Conservation (phyloP, 2,113 vertebrate genomes). For the Psettodes erumei region DNA sequence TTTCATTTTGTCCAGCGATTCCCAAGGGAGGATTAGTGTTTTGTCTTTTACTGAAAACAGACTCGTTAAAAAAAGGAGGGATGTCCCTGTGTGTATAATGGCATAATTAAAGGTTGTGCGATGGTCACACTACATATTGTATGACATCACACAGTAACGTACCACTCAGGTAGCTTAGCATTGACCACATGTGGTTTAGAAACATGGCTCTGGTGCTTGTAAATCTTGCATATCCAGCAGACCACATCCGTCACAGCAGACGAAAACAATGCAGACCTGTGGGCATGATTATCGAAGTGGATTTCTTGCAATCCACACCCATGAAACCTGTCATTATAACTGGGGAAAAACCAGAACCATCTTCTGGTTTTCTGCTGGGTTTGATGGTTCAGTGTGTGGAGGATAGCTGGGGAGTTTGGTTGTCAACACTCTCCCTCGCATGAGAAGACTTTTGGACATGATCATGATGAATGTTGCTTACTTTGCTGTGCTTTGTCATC, state of each 20-base stretch:
- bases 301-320: slow-evolving; percentile 13
- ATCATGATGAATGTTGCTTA: not conserved
- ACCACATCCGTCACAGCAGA: slow-evolving; percentile 29
- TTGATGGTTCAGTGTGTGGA: slow-evolving; percentile 28
- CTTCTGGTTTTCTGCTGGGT: slow-evolving; percentile 8
- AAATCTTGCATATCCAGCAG: not conserved
- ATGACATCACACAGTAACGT: not conserved
- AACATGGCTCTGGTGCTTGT: not conserved
- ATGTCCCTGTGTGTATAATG: not conserved
- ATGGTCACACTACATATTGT: not conserved
- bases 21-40: not conserved
- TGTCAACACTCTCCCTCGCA: not conserved
- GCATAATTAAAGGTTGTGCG: not conserved
- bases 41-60: not conserved
- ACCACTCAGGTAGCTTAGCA: not conserved
- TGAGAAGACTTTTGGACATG: not conserved
- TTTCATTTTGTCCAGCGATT: slow-evolving; percentile 37
- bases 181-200: not conserved
- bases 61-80: no score
- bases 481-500: not conserved
- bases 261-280: slow-evolving; percentile 7
- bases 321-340: slow-evolving; percentile 39
- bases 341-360: slow-evolving; percentile 8
- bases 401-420: not conserved
- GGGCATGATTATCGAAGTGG: slow-evolving; percentile 34